These are phyloP conservation scores for Halcyon smyrnensis DNA, from an alignment of 2,797 vertebrate species.

Conservation along the genomic window DNA sequence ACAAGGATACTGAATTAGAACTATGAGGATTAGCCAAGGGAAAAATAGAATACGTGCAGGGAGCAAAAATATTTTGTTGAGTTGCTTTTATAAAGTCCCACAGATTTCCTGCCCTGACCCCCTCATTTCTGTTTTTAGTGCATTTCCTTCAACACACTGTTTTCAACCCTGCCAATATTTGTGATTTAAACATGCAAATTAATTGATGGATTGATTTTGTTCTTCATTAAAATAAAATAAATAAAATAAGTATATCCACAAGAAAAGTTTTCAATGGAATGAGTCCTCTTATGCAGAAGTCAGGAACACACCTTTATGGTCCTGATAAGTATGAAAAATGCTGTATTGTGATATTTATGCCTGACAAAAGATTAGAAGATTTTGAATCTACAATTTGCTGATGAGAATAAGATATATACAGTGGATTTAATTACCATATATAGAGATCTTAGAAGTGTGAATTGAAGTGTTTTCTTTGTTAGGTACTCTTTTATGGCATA, in stretches of 20 bases:
- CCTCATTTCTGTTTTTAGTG: not conserved
- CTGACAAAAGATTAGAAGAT: not conserved
- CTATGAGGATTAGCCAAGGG: not conserved
- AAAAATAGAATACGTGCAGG: not conserved
- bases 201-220: not conserved
- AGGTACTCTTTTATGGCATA: not conserved
- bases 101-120: fast-evolving
- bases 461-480: not conserved
- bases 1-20: not conserved
- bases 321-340: not conserved
- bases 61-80: not conserved
- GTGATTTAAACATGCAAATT: not conserved
- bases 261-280: not conserved
- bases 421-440: not conserved
- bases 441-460: not conserved
- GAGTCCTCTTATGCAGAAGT: not conserved
- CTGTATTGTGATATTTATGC: not conserved
- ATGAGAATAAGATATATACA: not conserved
- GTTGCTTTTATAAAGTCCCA: fast-evolving
- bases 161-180: not conserved
- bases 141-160: not conserved
- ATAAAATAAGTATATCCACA: not conserved
- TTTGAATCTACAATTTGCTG: not conserved
- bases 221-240: not conserved
- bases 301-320: not conserved